Percentiles rank a stretch among this genome's conserved stretches.
phyloP scores from a whole-genome alignment of 92 coral and sea anemone species.

The Phenganax subtilis region DNA sequence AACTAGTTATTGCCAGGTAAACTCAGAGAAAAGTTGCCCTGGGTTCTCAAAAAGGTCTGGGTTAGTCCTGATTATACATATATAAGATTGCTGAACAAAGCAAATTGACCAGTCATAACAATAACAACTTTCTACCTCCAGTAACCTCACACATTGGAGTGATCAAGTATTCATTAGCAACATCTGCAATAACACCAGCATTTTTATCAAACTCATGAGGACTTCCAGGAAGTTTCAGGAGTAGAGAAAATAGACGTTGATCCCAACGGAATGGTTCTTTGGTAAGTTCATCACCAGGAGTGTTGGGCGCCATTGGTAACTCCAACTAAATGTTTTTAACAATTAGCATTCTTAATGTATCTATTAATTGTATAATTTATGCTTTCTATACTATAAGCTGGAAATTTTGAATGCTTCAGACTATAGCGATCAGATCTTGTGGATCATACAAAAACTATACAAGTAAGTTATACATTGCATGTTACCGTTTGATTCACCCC shows the following conservation, averaged over 20 bases:
- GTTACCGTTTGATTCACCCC: slow-evolving; percentile 78
- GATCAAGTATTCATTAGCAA: slow-evolving; percentile 67
- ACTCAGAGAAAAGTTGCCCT: too few relatives aligned
- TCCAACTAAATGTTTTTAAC: slow-evolving; percentile 57
- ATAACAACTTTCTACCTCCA: slow-evolving; percentile 62
- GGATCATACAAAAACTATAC: not conserved
- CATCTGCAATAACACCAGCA: slow-evolving; percentile 53
- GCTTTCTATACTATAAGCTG: not conserved
- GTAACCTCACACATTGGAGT: slow-evolving; percentile 99
- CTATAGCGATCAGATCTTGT: not conserved
- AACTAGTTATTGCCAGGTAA: too few relatives aligned
- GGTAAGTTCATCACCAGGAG: slow-evolving; percentile 92
- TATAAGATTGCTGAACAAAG: not conserved
- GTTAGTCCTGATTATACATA: too few relatives aligned
- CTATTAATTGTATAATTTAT: not conserved
- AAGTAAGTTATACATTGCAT: not conserved
- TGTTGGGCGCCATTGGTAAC: slow-evolving; percentile 76
- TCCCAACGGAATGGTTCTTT: slow-evolving; percentile 99
- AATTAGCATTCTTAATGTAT: not conserved
- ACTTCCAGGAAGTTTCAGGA: slow-evolving; percentile 79
- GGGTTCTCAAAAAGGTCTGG: too few relatives aligned
- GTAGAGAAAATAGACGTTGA: slow-evolving; percentile 84
- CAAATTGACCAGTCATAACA: not conserved
- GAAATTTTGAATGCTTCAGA: not conserved
- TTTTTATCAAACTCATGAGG: slow-evolving; percentile 60